A percentile compares a stretch with the other conserved stretches of the same genome.
Conservation (phyloP, 2,113 vertebrate genomes). For the Nipponia nippon region DNA sequence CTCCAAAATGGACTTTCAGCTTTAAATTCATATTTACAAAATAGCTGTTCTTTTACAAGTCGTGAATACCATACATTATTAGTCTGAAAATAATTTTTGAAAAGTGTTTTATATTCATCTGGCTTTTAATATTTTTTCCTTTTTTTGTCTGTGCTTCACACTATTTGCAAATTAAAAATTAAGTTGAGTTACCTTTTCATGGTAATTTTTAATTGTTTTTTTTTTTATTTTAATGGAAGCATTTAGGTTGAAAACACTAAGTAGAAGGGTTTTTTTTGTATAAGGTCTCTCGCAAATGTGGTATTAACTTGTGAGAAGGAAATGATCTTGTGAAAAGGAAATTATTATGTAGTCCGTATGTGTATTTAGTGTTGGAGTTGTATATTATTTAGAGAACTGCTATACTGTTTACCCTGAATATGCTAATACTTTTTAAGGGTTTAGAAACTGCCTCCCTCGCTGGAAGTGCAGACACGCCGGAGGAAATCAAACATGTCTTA, state of each 20-base stretch:
- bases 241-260: not conserved
- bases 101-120: not conserved
- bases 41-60: not conserved
- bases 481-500: constrained; percentile 50
- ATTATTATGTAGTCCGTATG: not conserved
- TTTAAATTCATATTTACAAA: not conserved
- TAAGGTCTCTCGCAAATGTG: not conserved
- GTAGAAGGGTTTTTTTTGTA: not conserved
- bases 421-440: not conserved
- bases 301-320: not conserved
- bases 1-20: not conserved
- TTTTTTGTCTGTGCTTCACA: not conserved
- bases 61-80: no score
- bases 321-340: not conserved
- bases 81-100: not conserved
- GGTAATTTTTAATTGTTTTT: not conserved
- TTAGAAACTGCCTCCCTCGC: constrained; percentile 57
- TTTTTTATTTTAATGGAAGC: not conserved
- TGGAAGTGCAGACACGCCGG: constrained; percentile 31
- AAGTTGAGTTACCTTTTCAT: not conserved
- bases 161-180: not conserved
- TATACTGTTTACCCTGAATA: not conserved
- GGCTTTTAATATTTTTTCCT: rapidly evolving
- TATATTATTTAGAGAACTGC: not conserved
- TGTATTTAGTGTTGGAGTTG: not conserved